A percentile compares a stretch with the other conserved stretches of the same genome.
Evolutionary conservation across 2,888 invertebrate species (phyloP).

Genomic region (Dicyrtoma fusca): DNA sequence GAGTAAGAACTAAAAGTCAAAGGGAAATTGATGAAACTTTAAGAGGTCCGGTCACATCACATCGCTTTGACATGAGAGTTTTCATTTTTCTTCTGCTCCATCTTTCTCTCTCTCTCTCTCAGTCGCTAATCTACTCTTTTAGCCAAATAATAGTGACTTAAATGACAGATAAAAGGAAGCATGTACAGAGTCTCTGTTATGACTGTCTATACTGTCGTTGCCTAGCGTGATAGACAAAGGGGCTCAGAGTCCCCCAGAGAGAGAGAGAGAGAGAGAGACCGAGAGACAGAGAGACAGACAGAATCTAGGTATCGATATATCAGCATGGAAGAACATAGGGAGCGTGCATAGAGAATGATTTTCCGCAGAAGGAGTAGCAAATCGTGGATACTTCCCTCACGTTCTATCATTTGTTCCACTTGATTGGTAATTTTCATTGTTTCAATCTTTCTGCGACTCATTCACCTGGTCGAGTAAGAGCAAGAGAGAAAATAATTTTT

Average conservation of each 20-base stretch:
- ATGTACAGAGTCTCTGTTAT: no score
- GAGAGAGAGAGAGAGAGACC: constrained; percentile 9
- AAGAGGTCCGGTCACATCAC: no score
- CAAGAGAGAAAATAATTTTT: no score
- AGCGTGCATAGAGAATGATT: neutral
- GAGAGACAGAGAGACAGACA: neutral
- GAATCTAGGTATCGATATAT: no score
- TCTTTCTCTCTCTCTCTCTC: no score
- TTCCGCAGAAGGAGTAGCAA: constrained; percentile 16
- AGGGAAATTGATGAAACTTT: neutral
- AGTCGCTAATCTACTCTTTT: no score
- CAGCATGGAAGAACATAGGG: neutral
- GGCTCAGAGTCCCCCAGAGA: neutral
- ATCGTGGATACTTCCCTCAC: constrained; percentile 39
- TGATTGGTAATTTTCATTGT: constrained; percentile 48
- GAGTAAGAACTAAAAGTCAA: neutral
- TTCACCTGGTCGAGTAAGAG: constrained; percentile 4
- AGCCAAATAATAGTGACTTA: no score
- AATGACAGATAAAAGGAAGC: no score
- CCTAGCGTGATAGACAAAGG: no score
- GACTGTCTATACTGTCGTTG: no score
- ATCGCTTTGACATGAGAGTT: no score
- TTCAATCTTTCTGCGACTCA: constrained; percentile 44
- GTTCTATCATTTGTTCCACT: constrained; percentile 44
- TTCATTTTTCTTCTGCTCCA: no score